Conservation (phyloP, 2,113 vertebrate species). For the Mormoops blainvillei region DNA sequence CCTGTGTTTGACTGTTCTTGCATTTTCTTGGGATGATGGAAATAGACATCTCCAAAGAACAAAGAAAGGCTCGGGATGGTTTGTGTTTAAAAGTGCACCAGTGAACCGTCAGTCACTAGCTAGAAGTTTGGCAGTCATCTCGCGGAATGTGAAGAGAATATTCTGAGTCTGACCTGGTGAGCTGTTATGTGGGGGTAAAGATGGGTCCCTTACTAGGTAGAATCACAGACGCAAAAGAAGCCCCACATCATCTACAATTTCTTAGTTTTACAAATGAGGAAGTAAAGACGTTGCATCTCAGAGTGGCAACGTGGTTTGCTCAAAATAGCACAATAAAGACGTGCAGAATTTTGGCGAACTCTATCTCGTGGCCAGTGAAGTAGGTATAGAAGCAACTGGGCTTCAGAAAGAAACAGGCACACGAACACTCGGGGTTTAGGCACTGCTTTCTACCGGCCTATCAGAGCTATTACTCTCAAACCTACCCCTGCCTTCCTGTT, state of each 20-base stretch:
- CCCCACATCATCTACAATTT: background rate
- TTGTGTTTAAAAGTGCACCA: constrained; percentile 72
- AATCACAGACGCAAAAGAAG: background rate
- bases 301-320: background rate
- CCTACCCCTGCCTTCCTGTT: background rate
- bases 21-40: constrained; percentile 70
- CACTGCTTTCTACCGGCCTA: background rate
- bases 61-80: constrained; percentile 73
- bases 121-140: constrained; percentile 52
- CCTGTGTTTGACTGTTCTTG: constrained; percentile 75
- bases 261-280: background rate
- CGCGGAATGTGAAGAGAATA: background rate
- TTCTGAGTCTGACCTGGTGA: constrained; percentile 8
- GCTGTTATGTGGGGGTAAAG: background rate
- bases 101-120: constrained; percentile 50
- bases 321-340: background rate
- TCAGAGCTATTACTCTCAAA: background rate
- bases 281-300: background rate
- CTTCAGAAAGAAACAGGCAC: background rate
- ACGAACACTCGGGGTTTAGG: background rate
- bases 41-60: constrained; percentile 60
- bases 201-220: background rate
- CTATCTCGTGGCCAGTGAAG: background rate
- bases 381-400: background rate
- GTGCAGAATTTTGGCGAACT: background rate